Evolutionary conservation across 1,140 invertebrate species (phyloP).

Genomic region (Panagrolaimus sp.): DNA sequence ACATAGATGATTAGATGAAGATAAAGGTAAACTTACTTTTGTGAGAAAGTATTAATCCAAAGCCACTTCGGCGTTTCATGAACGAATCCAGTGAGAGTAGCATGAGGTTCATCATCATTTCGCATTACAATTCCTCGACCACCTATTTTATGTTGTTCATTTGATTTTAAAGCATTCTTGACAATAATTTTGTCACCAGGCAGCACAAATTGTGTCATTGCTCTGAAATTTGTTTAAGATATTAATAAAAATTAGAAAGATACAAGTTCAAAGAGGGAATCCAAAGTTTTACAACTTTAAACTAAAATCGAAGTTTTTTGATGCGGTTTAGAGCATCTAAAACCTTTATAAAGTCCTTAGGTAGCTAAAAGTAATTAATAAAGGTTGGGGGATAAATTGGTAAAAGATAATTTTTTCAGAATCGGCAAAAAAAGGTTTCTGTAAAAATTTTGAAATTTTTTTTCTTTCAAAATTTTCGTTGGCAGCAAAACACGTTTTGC

Average conservation of each 20-base stretch:
- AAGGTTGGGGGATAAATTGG: too few relatives aligned
- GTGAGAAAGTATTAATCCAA: not conserved
- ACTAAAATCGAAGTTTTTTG: not conserved
- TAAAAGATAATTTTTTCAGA: too few relatives aligned
- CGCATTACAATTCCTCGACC: conserved; percentile 4
- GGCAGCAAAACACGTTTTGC: too few relatives aligned
- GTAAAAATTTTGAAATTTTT: too few relatives aligned
- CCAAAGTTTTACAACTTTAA: too few relatives aligned
- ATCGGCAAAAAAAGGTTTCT: too few relatives aligned
- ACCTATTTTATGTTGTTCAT: not conserved
- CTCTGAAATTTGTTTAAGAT: not conserved
- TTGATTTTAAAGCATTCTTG: not conserved
- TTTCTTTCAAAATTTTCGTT: too few relatives aligned
- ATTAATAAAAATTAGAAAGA: not conserved
- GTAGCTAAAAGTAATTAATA: too few relatives aligned
- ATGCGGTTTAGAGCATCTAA: not conserved
- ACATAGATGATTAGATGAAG: too few relatives aligned
- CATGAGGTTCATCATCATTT: not conserved
- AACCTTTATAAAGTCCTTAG: not conserved
- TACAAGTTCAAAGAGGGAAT: not conserved
- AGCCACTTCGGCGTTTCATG: not conserved
- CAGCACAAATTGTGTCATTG: conserved; percentile 6
- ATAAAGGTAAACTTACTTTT: not conserved
- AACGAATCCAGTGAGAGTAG: not conserved
- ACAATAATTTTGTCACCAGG: conserved; percentile 4